Percentiles rank a stretch among this genome's conserved stretches.
Conservation (phyloP, 2,113 vertebrate genomes). For the Ptychochromis oligacanthus region DNA sequence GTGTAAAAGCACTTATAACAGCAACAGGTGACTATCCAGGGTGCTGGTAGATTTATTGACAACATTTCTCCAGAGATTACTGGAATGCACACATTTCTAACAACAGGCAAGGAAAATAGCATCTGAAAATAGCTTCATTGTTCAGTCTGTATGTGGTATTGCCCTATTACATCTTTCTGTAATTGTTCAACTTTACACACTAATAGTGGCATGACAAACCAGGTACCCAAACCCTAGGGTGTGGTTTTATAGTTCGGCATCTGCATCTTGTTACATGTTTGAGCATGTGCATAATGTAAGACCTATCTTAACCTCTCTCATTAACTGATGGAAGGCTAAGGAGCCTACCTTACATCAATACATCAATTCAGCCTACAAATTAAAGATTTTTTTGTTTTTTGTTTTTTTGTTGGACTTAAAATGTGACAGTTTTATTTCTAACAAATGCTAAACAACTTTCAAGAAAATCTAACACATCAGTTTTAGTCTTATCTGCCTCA, state of each 20-base stretch:
- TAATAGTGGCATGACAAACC: neutral
- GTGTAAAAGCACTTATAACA: conserved; percentile 23
- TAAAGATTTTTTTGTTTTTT: neutral
- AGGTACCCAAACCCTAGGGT: neutral
- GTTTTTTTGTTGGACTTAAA: neutral
- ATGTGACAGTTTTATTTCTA: neutral
- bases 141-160: neutral
- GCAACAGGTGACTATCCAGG: conserved; percentile 52
- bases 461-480: neutral
- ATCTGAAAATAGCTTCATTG: neutral
- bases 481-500: neutral
- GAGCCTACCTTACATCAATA: neutral
- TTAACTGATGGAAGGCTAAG: neutral
- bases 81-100: neutral
- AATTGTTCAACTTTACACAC: neutral
- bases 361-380: neutral
- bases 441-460: neutral
- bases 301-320: neutral
- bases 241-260: neutral
- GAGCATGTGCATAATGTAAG: neutral
- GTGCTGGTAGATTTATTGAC: conserved; percentile 14
- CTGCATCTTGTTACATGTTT: neutral
- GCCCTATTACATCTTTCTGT: neutral
- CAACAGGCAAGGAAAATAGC: neutral
- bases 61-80: conserved; percentile 12